These are phyloP conservation scores for Caradrina clavipalpis DNA, from an alignment of 2,888 invertebrate genomes.

Conservation along the genomic window DNA sequence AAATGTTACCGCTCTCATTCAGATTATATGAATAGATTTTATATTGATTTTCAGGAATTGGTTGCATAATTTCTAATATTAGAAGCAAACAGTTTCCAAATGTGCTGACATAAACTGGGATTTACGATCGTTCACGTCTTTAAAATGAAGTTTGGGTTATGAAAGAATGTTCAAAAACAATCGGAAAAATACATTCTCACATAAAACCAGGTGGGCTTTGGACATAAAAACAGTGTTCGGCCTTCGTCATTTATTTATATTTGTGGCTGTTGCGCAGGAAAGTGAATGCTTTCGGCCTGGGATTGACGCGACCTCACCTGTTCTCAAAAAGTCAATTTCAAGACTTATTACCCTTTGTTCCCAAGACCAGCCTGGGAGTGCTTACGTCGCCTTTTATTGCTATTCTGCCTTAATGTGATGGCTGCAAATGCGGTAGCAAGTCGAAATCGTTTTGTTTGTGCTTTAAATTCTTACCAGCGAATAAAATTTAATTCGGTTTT, in stretches of 20 bases:
- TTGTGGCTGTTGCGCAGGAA: conserved; percentile 77
- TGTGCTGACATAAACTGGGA: conserved; percentile 81
- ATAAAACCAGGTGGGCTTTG: conserved; percentile 83
- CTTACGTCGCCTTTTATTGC: conserved; percentile 78
- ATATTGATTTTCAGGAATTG: conserved; percentile 62
- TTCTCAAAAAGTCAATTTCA: conserved; percentile 83
- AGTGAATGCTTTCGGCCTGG: conserved; percentile 79
- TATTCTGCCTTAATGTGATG: conserved; percentile 76
- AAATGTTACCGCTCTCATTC: conserved; percentile 40
- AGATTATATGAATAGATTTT: conserved; percentile 51
- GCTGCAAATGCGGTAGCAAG: conserved; percentile 74
- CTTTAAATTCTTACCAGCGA: conserved; percentile 50
- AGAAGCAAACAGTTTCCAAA: conserved; percentile 79
- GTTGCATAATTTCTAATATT: conserved; percentile 83
- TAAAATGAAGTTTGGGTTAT: conserved; percentile 84
- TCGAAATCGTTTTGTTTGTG: conserved; percentile 67
- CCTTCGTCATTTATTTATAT: conserved; percentile 81
- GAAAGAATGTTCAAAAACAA: conserved; percentile 84
- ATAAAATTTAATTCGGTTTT: conserved; percentile 42
- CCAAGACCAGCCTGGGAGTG: conserved; percentile 75
- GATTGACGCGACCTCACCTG: conserved; percentile 84
- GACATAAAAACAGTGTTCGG: conserved; percentile 79
- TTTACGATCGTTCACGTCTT: conserved; percentile 83
- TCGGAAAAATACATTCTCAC: conserved; percentile 77
- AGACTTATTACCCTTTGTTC: conserved; percentile 88